Percentiles rank a stretch among this genome's conserved stretches.
Conservation (phyloP, 2,113 vertebrate species). For the Crotalus viridis region DNA sequence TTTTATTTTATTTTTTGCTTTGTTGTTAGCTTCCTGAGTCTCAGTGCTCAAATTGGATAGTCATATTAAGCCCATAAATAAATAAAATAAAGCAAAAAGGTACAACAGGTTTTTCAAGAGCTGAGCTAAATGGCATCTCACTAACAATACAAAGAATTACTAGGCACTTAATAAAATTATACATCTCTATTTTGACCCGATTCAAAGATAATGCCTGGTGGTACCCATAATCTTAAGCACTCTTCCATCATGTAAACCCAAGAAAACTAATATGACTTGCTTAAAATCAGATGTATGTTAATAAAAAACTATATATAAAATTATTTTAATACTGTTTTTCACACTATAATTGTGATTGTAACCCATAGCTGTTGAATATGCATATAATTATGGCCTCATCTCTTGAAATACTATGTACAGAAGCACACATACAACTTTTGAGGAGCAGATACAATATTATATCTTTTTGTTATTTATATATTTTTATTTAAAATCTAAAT, state of each 20-base stretch:
- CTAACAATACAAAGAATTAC: neutral
- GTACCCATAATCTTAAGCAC: neutral
- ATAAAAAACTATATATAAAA: neutral
- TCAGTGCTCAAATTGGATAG: neutral
- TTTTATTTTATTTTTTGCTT: neutral
- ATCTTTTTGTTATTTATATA: neutral
- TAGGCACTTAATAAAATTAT: neutral
- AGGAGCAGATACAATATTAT: neutral
- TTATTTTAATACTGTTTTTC: constrained; percentile 1
- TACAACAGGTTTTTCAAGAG: neutral
- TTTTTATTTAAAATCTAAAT: neutral
- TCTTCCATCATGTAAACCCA: neutral
- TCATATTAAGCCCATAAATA: neutral
- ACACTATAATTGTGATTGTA: neutral
- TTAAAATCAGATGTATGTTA: neutral
- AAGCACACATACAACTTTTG: neutral
- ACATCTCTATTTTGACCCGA: neutral
- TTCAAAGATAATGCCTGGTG: neutral
- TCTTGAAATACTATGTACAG: neutral
- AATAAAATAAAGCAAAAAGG: neutral
- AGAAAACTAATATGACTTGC: neutral
- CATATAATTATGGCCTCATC: neutral
- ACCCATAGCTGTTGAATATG: neutral
- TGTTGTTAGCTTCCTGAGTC: neutral
- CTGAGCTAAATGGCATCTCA: neutral